Base-by-base conservation (phyloP, 2,888 invertebrate species). In the Spicauda simplicius region DNA sequence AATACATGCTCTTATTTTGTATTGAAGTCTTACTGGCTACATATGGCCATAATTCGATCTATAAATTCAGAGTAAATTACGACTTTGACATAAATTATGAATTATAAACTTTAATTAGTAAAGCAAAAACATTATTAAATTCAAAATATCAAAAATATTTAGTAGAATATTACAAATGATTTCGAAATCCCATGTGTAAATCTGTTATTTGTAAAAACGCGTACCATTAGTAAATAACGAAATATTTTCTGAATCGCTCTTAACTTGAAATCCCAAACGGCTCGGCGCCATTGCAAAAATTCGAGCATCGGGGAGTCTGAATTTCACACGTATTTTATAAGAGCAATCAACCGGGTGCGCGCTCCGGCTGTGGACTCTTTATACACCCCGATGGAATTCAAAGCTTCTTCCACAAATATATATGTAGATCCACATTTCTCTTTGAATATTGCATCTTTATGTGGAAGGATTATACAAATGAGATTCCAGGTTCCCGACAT, bases 261-360 rank as follows among this genome's bases (percentile, higher is more conserved):
- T 58, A 33, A 53, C 19, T 25, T 41, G 20, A 62, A 62, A 41
- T 54, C 54, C 62, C 62, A 41, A 54, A 62, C 41, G 25, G 33
- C 30, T 2, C 25, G 41, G 33, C 62, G 25, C 55, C 11, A 45
- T 41, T 45, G 55, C 57, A 20, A 64, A 64, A 58, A 57, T 58
- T 57, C 57, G 41, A 41, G 25, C 16, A 53, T 12, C 25, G 16
- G 50, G 55, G 62, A 41, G 37, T 62, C 54, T 52, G 33, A 58
- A 58, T 58, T 58, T 64, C 58, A 58, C 58, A 64, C 64, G 53
- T 57, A 58, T 58, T 64, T 64, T 64, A 64, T 53, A 58, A 52
- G 58, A 64, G 64, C 57, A 64, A 57, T 64, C 57, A 58, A 50
- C 19, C 37, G 64, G 48, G 52, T 53, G 52, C 30, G 52, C n/a